Conservation (phyloP, 1,140 invertebrate genomes). For the Procambarus clarkii region DNA sequence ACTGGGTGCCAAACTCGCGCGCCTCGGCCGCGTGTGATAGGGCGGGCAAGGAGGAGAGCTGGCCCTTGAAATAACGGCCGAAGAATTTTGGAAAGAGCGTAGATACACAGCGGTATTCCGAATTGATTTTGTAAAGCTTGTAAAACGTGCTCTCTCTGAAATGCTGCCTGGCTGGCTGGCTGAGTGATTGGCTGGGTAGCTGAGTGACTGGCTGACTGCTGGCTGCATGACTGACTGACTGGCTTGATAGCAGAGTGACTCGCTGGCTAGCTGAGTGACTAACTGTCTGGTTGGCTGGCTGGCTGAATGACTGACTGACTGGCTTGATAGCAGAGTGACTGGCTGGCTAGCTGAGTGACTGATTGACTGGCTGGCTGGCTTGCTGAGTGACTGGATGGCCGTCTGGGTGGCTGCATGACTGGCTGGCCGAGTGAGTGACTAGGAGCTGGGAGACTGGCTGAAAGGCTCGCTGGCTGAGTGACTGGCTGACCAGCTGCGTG, state of each 20-base stretch:
- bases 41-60: constrained; percentile 8
- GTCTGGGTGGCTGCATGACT: too few species aligned
- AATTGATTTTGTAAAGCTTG: constrained; percentile 51
- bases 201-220: background rate
- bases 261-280: too few species aligned
- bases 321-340: too few species aligned
- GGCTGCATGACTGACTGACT: background rate
- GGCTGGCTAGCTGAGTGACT: too few species aligned
- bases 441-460: too few species aligned
- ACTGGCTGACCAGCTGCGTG: too few species aligned
- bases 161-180: background rate
- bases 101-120: constrained; percentile 13
- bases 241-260: background rate
- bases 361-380: too few species aligned
- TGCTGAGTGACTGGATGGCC: too few species aligned
- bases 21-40: constrained; percentile 20
- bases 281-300: background rate
- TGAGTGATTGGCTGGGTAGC: background rate
- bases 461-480: too few species aligned
- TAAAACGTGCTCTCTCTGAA: background rate
- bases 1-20: background rate
- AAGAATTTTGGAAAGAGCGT: constrained; percentile 54
- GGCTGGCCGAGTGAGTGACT: too few species aligned
- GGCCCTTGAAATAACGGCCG: constrained; percentile 57
- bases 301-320: background rate